A percentile compares a stretch with the other conserved stretches of the same genome.
phyloP scores from a whole-genome alignment of 92 coral and sea anemone species.

The Epizoanthus stellaris region DNA sequence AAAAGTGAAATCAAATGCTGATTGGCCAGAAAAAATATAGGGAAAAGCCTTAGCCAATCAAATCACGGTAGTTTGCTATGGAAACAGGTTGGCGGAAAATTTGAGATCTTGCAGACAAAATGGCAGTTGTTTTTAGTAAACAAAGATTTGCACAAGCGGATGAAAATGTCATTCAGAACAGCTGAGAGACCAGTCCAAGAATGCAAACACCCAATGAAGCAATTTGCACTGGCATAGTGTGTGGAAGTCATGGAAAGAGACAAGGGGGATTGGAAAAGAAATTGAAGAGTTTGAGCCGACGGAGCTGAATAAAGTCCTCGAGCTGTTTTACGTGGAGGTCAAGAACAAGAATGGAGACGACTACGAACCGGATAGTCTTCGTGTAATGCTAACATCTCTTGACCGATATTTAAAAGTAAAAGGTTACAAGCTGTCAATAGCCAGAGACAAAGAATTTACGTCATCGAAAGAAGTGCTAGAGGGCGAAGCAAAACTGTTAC shows the following conservation, averaged over 20 bases:
- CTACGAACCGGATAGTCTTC: neutral
- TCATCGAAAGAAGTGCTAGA: conserved; percentile 30
- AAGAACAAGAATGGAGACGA: neutral
- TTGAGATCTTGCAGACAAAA: too few species aligned
- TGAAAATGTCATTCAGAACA: conserved; percentile 21
- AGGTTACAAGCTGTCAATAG: neutral
- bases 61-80: too few species aligned
- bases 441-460: conserved; percentile 23
- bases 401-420: neutral
- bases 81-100: too few species aligned
- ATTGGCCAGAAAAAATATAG: too few species aligned
- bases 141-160: conserved; percentile 15
- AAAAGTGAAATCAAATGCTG: too few species aligned
- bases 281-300: conserved; percentile 36
- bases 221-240: conserved; percentile 24
- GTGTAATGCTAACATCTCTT: neutral
- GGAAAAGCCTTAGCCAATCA: too few species aligned
- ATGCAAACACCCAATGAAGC: conserved; percentile 29
- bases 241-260: conserved; percentile 20
- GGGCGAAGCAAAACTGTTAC: conserved; percentile 42
- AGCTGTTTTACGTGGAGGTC: neutral
- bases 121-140: neutral
- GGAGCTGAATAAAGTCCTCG: conserved; percentile 4
- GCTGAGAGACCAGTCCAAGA: conserved; percentile 26
- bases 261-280: conserved; percentile 1